Conservation (phyloP, 2,888 invertebrate genomes). For the Anorthoa munda region DNA sequence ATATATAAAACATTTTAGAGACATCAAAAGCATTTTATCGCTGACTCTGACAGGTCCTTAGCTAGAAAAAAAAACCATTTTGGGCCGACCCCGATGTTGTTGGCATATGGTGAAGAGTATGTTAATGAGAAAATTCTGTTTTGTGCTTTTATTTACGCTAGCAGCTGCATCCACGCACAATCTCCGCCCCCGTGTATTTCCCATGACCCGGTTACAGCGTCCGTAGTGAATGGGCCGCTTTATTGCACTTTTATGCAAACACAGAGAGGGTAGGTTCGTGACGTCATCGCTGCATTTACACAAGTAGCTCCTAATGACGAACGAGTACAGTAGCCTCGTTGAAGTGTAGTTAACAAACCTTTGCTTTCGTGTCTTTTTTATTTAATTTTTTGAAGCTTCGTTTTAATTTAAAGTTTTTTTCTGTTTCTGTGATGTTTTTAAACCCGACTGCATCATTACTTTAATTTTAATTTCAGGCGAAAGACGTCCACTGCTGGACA, state of each 20-base stretch:
- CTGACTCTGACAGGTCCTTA: no score
- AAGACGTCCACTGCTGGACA: no score
- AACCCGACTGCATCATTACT: no score
- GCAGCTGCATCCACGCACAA: constrained; percentile 6
- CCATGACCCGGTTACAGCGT: constrained; percentile 75
- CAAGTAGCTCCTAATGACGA: constrained; percentile 58
- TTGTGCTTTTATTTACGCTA: not conserved
- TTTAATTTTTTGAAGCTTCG: not conserved
- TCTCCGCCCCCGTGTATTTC: constrained; percentile 63
- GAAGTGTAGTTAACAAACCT: constrained; percentile 19
- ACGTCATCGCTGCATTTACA: constrained; percentile 63
- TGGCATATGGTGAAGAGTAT: no score
- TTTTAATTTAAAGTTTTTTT: not conserved
- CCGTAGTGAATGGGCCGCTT: constrained; percentile 66
- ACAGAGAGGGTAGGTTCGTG: constrained; percentile 40
- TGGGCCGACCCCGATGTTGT: no score
- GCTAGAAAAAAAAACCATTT: no score
- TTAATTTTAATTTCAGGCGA: no score
- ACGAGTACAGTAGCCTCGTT: constrained; percentile 15
- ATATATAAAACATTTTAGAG: no score
- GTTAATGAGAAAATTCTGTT: no score
- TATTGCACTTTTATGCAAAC: constrained; percentile 79
- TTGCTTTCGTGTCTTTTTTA: not conserved
- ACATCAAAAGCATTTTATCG: no score
- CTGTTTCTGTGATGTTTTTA: no score